Base-by-base conservation (phyloP, 1,140 invertebrate species). In the Hylaeus anthracinus region DNA sequence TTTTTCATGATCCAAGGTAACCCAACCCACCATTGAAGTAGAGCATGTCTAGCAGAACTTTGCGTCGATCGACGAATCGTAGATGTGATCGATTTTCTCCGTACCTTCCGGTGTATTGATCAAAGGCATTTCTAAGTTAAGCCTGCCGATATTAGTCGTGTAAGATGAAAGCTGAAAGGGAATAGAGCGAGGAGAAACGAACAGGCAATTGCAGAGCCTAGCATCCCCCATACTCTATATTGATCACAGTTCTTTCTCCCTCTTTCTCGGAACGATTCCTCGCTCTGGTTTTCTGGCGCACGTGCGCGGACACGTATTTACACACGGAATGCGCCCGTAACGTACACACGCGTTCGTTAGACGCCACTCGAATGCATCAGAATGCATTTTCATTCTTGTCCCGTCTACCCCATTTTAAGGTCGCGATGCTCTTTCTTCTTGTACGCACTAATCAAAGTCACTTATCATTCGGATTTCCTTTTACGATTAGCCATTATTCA, bases 211-310 rank as follows among this genome's bases (percentile, higher is more conserved):
- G 76, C 70, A 48, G 48, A 77, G 60, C 53, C 26, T 77, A 85
- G 63, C 77, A 81, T 81, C 60, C 65, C 45, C 56, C 73, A 86
- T 86, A 67, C 71, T 45, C 51, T 81, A 85, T 86, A 81, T 86
- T 85, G 78, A 85, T 86, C 79, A 81, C 64, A 65, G n/a, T 73
- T 76, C 45, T 67, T 70, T 66, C 45, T 84, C 53, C 55, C 37
- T 61, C 48, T 58, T 81, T 71, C 45, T 9, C 65, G 45, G 41
- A 63, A 41, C 69, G 43, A 48, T 43, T 65, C 39, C 61, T 58
- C 39, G 61, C 12, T 79, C 15, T 71, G 51, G 43, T 45, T 63
- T 84, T 81, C 56, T 45, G 15, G 61, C 48, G 51, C 61, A 76
- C 63, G 72, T 81, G 78, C 69, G 60, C 26, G 51, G 60, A 12